A percentile compares a stretch with the other conserved stretches of the same genome.
Evolutionary conservation across 2,888 invertebrate species (phyloP).

Genomic region (Trissolcus brochymenae): DNA sequence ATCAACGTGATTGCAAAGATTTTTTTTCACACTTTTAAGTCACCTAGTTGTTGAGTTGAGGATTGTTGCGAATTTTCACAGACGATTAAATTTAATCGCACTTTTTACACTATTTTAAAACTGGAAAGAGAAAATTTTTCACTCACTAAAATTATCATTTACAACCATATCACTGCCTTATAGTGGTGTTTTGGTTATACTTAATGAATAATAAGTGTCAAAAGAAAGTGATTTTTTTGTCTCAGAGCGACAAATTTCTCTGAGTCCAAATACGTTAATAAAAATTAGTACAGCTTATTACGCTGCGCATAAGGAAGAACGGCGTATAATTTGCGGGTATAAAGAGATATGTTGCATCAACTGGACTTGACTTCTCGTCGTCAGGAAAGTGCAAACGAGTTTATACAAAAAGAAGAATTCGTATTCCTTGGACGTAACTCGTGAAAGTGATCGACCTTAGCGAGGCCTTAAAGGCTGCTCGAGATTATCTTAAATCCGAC

Average conservation of each 20-base stretch:
- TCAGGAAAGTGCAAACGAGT: constrained; percentile 49
- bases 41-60: too few relatives aligned
- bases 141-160: too few relatives aligned
- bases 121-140: too few relatives aligned
- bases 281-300: constrained; percentile 29
- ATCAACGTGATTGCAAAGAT: too few relatives aligned
- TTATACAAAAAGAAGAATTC: constrained; percentile 53
- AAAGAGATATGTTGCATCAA: constrained; percentile 20
- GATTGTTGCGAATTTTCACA: too few relatives aligned
- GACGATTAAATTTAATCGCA: too few relatives aligned
- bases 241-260: neutral
- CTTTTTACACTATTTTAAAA: too few relatives aligned
- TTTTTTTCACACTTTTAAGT: too few relatives aligned
- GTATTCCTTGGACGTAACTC: constrained; percentile 62
- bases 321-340: constrained; percentile 23
- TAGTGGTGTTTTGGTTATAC: too few relatives aligned
- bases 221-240: constrained; percentile 3
- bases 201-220: constrained; percentile 1
- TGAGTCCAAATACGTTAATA: constrained; percentile 13
- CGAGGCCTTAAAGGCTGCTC: constrained; percentile 48
- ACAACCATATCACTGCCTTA: too few relatives aligned
- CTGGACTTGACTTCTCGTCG: constrained; percentile 48
- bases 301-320: constrained; percentile 25
- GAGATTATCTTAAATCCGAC: constrained; percentile 49
- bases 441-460: constrained; percentile 73